These are phyloP conservation scores for Phalera bucephala DNA, from an alignment of 2,888 invertebrate genomes.

Conservation along the genomic window DNA sequence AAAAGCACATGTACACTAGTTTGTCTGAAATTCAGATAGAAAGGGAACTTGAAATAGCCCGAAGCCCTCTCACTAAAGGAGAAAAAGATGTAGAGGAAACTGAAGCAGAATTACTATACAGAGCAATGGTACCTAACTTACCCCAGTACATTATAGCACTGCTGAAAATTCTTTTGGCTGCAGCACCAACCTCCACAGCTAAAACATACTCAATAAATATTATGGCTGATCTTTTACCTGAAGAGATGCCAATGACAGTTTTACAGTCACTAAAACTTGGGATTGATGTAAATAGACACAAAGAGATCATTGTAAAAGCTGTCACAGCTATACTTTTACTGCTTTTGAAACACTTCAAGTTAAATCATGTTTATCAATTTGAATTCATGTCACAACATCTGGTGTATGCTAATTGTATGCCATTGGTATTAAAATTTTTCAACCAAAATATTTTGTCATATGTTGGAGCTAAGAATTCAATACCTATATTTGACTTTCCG, in stretches of 20 bases:
- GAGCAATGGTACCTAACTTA: constrained; percentile 96
- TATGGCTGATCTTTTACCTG: constrained; percentile 98
- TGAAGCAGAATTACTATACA: constrained; percentile 94
- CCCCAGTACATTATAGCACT: constrained; percentile 99
- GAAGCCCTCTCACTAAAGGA: constrained; percentile 94
- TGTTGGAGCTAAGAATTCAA: constrained; percentile 96
- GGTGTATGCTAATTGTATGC: constrained; percentile 99
- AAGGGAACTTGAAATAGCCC: constrained; percentile 94
- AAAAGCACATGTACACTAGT: constrained; percentile 96
- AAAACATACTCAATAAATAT: constrained; percentile 99
- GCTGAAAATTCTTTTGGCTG: constrained; percentile 97
- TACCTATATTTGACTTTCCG: constrained; percentile 97
- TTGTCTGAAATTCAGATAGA: constrained; percentile 96
- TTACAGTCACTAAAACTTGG: constrained; percentile 97
- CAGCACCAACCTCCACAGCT: constrained; percentile 99
- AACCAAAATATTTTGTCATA: constrained; percentile 98
- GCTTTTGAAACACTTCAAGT: constrained; percentile 97
- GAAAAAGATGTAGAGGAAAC: constrained; percentile 91
- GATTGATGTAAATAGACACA: constrained; percentile 98
- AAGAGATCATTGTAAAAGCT: constrained; percentile 99
- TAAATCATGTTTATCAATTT: constrained; percentile 99
- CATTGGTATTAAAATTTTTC: constrained; percentile 98
- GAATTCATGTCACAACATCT: constrained; percentile 99
- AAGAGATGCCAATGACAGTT: constrained; percentile 98
- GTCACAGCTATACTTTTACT: constrained; percentile 95